Evolutionary conservation across 2,113 vertebrate genomes (phyloP).

Genomic region (Anhinga rufa): DNA sequence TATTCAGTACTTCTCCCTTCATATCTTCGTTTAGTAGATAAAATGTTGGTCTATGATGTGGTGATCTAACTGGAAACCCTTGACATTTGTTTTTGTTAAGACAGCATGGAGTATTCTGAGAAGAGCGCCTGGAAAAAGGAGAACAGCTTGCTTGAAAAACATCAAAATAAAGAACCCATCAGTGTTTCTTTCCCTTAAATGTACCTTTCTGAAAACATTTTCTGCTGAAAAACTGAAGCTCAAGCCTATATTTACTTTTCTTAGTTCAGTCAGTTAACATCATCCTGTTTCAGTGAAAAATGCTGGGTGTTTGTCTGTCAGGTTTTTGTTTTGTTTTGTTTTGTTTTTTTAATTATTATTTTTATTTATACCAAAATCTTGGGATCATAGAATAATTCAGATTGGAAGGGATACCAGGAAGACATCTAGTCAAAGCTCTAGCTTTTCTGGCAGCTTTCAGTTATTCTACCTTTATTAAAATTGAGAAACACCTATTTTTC

Average conservation of each 20-base stretch:
- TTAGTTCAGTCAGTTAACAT: neutral
- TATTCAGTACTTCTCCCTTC: neutral
- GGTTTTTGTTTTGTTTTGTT: no score
- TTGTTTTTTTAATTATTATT: neutral
- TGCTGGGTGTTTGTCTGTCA: neutral
- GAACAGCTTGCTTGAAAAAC: neutral
- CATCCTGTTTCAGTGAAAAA: neutral
- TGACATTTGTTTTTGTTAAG: neutral
- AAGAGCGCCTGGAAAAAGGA: neutral
- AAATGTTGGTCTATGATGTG: neutral
- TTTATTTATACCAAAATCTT: neutral
- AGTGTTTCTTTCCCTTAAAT: neutral
- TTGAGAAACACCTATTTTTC: neutral
- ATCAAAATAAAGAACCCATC: neutral
- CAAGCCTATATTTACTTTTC: neutral
- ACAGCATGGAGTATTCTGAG: neutral
- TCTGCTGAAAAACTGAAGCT: neutral
- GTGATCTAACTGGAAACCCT: neutral
- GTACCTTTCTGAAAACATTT: neutral
- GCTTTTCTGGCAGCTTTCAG: neutral
- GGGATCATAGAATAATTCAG: neutral
- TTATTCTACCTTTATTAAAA: neutral
- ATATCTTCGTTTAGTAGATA: neutral
- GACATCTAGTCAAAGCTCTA: neutral
- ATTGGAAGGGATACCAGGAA: neutral